A percentile compares a stretch with the other conserved stretches of the same genome.
phyloP scores from a whole-genome alignment of 2,113 vertebrate species.

The Forbesichthys agassizii region DNA sequence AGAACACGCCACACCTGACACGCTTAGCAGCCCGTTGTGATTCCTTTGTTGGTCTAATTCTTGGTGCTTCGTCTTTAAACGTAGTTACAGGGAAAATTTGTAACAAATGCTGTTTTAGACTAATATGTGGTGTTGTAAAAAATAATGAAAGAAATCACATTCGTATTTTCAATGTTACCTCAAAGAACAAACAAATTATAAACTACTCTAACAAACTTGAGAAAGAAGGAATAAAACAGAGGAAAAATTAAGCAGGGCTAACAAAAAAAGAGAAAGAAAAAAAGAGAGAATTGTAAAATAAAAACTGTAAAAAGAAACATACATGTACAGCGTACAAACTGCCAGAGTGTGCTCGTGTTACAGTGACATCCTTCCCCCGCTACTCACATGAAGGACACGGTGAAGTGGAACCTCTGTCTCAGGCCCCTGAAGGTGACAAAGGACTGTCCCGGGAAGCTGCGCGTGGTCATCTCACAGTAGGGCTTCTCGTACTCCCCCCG shows the following conservation, averaged over 20 bases:
- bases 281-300: not conserved
- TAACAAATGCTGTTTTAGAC: no score
- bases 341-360: not conserved
- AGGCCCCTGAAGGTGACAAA: constrained; percentile 94
- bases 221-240: not conserved
- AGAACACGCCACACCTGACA: not conserved
- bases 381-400: constrained; percentile 89
- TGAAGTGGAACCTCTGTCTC: constrained; percentile 94
- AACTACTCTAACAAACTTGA: not conserved
- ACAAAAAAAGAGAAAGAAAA: not conserved
- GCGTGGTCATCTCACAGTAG: constrained; percentile 91
- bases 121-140: no score
- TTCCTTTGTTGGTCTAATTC: not conserved
- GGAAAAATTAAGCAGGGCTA: not conserved
- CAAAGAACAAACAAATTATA: not conserved
- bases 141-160: no score
- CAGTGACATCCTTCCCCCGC: not conserved
- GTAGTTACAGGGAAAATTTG: no score
- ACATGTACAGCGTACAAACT: not conserved
- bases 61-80: no score
- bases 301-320: not conserved
- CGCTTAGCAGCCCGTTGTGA: not conserved
- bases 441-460: constrained; percentile 88
- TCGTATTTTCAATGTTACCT: no score
- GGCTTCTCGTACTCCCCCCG: constrained; percentile 89